Evolutionary conservation across 1,140 invertebrate genomes (phyloP).

Genomic region (Pygmarrhopalites habei): DNA sequence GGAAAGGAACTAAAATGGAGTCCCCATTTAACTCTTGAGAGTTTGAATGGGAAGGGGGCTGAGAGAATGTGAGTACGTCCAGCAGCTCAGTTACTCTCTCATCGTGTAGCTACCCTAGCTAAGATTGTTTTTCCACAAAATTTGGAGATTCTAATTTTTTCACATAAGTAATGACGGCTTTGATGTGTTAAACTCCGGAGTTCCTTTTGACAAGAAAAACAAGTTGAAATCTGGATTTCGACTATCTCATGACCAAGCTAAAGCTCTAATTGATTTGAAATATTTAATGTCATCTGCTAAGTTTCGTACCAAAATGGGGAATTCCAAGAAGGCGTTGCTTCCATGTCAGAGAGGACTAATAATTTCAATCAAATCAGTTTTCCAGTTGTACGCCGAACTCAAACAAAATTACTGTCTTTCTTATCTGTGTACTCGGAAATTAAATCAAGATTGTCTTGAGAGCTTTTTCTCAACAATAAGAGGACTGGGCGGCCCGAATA

Average conservation of each 20-base stretch:
- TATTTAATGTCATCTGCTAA: neutral
- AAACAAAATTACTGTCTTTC: neutral
- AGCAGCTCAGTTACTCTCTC: constrained; percentile 30
- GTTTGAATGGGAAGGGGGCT: constrained; percentile 11
- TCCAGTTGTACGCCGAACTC: constrained; percentile 1
- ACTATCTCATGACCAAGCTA: neutral
- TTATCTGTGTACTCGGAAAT: constrained; percentile 38
- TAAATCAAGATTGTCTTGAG: constrained; percentile 42
- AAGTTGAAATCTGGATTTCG: constrained; percentile 18
- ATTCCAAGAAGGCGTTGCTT: constrained; percentile 1
- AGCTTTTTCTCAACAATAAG: constrained; percentile 42
- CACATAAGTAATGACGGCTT: constrained; percentile 27
- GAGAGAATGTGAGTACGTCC: constrained; percentile 29
- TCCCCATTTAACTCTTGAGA: constrained; percentile 9
- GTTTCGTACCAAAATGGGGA: neutral
- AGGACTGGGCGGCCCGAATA: constrained; percentile 36
- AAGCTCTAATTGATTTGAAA: constrained; percentile 8
- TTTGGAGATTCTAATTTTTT: constrained; percentile 18
- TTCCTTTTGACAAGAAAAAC: constrained; percentile 3
- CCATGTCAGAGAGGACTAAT: constrained; percentile 29
- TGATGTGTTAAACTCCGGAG: constrained; percentile 32
- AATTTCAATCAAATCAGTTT: constrained; percentile 10
- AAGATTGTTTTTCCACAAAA: constrained; percentile 6
- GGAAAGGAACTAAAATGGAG: constrained; percentile 26
- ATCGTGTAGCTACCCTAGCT: constrained; percentile 11